Conservation (phyloP, 2,797 vertebrate species). For the Masticophis lateralis region DNA sequence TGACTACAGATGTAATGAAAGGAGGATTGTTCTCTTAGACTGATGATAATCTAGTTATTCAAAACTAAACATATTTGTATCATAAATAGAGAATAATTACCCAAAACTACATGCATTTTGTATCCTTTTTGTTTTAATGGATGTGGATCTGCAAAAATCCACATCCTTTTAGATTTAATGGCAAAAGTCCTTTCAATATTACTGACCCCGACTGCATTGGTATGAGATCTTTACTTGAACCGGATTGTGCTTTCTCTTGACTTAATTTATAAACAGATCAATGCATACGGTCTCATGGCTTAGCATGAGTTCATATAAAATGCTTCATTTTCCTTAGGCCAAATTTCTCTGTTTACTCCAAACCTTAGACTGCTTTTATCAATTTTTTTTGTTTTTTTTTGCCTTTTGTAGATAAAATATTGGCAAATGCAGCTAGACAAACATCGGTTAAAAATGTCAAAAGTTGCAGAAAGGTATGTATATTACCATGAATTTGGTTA, state of each 20-base stretch:
- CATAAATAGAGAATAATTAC: neutral
- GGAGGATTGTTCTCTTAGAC: neutral
- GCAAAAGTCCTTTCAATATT: neutral
- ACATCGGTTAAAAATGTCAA: constrained; percentile 99
- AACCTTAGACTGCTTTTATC: constrained; percentile 40
- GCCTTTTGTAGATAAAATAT: constrained; percentile 90
- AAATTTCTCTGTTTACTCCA: constrained; percentile 44
- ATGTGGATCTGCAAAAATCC: neutral
- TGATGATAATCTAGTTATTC: neutral
- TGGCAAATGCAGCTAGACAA: constrained; percentile 96
- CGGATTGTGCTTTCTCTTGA: neutral
- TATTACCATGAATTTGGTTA: constrained; percentile 40
- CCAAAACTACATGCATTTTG: neutral
- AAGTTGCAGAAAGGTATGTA: constrained; percentile 95
- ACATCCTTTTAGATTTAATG: neutral
- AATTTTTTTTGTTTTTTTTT: constrained; percentile 19
- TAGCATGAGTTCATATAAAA: constrained; percentile 23
- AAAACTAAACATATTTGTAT: neutral
- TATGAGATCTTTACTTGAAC: neutral
- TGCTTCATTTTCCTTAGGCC: constrained; percentile 37
- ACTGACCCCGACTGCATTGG: neutral
- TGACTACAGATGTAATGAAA: neutral
- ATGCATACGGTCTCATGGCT: neutral
- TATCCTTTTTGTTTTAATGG: neutral
- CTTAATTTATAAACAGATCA: neutral